Base-by-base conservation (phyloP, 2,113 vertebrate genomes). In the Rostratula benghalensis region DNA sequence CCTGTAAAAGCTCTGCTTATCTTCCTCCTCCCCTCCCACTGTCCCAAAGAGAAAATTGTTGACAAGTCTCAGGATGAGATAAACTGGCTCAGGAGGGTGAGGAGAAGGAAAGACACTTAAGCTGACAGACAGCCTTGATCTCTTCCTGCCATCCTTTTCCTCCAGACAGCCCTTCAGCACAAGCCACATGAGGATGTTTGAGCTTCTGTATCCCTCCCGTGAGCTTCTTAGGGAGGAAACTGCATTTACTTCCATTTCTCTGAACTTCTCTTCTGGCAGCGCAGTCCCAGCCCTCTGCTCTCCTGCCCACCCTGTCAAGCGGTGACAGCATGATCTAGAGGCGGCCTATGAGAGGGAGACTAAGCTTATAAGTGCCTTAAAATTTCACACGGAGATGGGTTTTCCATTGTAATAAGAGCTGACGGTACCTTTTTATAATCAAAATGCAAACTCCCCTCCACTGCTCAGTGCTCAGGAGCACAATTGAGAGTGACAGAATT, bases 401-500 rank as follows among this genome's bases (percentile, higher is more conserved):
- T 96, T 96, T 90, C 95, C 91, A 79, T 96, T 94, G 94, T 98
- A 96, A 97, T 97, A 90, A 95, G 95, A 97, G 95, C 93, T 96
- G 97, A 97, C 60, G 45, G 89, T 89, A 89, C 89, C 91, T 96
- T 97, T 96, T 95, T 97, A 92, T 94, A 96, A 98, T 97, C 95
- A 88, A 94, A 95, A 97, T 94, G 96, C 97, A 97, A 96, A 94
- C 94, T 94, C 89, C 70, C 63, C 86, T 97, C 90, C 94, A 53
- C 81, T 77, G 84, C 93, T 96, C 78, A 35, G 75, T 41, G 90
- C 87, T 95, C 60, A 85, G 76, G 87, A 96, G 75, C 94, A 93
- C 87, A 96, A 96, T 95, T 93, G 96, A 97, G 97, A 98, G 95
- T 97, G 97, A 97, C 97, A 98, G 97, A 98, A 98, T 97, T 98